Evolutionary conservation across 2,888 invertebrate species (phyloP).

Genomic region (Rhorus exstirpatorius): DNA sequence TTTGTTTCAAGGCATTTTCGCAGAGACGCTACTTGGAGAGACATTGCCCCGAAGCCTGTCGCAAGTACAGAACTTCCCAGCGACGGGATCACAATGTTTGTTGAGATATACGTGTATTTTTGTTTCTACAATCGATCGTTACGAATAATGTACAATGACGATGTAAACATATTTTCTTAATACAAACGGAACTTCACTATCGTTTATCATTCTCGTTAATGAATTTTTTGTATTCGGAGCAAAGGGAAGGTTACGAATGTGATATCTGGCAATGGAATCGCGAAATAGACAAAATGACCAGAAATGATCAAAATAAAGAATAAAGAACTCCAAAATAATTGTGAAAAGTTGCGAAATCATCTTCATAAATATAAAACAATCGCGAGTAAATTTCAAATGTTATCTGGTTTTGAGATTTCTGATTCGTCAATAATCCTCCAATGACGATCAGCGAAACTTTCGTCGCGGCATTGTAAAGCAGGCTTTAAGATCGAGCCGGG

Average conservation of each 20-base stretch:
- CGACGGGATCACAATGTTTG: slow-evolving; percentile 75
- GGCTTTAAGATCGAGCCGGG: slow-evolving; percentile 30
- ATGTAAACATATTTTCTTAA: no score
- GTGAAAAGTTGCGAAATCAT: no score
- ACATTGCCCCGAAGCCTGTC: slow-evolving; percentile 89
- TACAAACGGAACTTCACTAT: no score
- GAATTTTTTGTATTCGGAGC: no score
- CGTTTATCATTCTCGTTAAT: no score
- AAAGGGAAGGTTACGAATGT: no score
- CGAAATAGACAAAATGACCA: background rate
- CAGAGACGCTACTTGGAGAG: slow-evolving; percentile 90
- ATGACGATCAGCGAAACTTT: background rate
- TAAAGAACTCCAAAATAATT: background rate
- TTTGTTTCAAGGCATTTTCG: slow-evolving; percentile 91
- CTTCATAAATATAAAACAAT: no score
- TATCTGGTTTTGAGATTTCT: no score
- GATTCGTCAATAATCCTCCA: background rate
- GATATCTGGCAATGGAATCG: background rate
- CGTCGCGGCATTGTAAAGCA: slow-evolving; percentile 27
- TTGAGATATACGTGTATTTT: slow-evolving; percentile 4
- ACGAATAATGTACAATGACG: slow-evolving; percentile 1
- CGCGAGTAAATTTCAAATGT: no score
- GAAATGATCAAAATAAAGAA: background rate
- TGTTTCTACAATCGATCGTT: slow-evolving; percentile 5
- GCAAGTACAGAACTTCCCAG: slow-evolving; percentile 87